Percentiles rank a stretch among this genome's conserved stretches.
These are phyloP conservation scores for Drosophila jambulina DNA, from an alignment of 1,140 invertebrate genomes.

Conservation along the genomic window DNA sequence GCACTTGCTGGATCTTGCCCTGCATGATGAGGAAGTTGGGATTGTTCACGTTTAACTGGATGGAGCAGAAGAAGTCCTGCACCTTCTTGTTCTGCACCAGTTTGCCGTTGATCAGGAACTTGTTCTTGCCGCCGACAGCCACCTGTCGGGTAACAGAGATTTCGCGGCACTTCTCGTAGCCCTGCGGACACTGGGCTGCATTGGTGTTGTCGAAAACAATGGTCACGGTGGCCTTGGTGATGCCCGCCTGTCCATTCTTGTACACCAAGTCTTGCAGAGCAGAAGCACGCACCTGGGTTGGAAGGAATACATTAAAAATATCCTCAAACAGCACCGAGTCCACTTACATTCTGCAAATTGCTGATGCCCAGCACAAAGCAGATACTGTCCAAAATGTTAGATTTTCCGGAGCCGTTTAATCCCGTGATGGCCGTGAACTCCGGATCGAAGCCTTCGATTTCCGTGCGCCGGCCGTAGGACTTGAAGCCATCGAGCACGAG, in stretches of 20 bases:
- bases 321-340: too few relatives aligned
- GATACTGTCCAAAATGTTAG: slow-evolving; percentile 99
- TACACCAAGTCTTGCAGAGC: slow-evolving; percentile 98
- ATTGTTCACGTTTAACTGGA: slow-evolving; percentile 99
- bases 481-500: slow-evolving; percentile 99
- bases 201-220: slow-evolving; percentile 98
- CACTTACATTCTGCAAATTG: slow-evolving; percentile 94
- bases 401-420: slow-evolving; percentile 99
- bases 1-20: slow-evolving; percentile 99
- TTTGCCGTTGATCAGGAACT: slow-evolving; percentile 97
- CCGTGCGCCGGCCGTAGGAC: slow-evolving; percentile 97
- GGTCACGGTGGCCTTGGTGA: slow-evolving; percentile 98
- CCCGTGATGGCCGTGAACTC: slow-evolving; percentile 99
- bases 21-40: slow-evolving; percentile 99
- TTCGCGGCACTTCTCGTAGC: slow-evolving; percentile 96
- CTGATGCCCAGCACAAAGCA: slow-evolving; percentile 98
- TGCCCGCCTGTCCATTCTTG: slow-evolving; percentile 98
- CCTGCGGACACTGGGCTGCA: slow-evolving; percentile 93
- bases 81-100: slow-evolving; percentile 95
- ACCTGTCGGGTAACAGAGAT: slow-evolving; percentile 97
- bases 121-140: slow-evolving; percentile 93
- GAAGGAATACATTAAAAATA: neutral
- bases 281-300: slow-evolving; percentile 92
- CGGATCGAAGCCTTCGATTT: slow-evolving; percentile 97
- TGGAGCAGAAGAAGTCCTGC: slow-evolving; percentile 97